Conservation (phyloP, 2,797 vertebrate species). For the Masticophis lateralis region DNA sequence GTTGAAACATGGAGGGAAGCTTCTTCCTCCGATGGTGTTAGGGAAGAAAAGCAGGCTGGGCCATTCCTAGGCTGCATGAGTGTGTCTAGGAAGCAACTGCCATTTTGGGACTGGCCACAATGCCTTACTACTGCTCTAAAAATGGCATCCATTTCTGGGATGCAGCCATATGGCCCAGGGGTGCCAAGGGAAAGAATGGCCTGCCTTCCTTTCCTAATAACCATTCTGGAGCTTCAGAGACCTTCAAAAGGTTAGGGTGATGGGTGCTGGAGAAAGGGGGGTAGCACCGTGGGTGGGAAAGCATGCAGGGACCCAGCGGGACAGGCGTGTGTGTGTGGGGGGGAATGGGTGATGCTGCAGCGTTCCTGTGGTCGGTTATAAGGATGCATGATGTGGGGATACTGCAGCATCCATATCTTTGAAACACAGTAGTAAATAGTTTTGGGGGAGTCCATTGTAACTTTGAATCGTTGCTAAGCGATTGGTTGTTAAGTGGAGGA, state of each 20-base stretch:
- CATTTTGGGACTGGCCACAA: no score
- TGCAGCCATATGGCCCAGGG: no score
- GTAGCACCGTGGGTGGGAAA: neutral
- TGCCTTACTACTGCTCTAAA: no score
- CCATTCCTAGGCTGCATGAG: no score
- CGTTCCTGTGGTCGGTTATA: neutral
- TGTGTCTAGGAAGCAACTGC: no score
- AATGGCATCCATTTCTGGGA: no score
- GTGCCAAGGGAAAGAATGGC: no score
- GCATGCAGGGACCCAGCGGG: neutral
- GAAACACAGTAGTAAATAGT: neutral
- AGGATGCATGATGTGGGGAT: neutral
- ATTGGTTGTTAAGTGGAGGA: neutral
- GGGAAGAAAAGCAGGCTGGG: no score
- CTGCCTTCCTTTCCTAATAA: no score
- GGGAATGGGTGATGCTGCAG: no score
- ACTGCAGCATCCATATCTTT: neutral
- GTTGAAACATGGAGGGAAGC: neutral
- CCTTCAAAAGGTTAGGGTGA: neutral
- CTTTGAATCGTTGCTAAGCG: neutral
- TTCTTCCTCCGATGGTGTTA: neutral
- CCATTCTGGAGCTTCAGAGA: no score
- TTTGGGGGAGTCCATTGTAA: neutral
- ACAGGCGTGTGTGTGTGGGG: rapidly evolving
- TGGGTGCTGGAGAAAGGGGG: neutral